Percentiles rank a stretch among this genome's conserved stretches.
These are phyloP conservation scores for Drosophila kikkawai DNA, from an alignment of 1,140 invertebrate genomes.

Conservation along the genomic window DNA sequence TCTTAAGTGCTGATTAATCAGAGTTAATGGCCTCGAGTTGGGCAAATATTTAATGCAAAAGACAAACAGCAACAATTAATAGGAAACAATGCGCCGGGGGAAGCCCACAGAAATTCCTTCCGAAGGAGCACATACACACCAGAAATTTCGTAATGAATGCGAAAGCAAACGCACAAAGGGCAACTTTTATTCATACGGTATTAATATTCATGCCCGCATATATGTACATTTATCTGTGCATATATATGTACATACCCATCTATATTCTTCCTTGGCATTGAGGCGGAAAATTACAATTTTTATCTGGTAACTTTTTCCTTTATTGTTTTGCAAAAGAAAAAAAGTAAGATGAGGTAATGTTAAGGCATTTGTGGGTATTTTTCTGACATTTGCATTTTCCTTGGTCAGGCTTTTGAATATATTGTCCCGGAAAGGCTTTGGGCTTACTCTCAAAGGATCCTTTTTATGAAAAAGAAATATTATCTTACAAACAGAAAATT, in stretches of 20 bases:
- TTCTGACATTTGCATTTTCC: neutral
- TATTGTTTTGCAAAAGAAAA: slow-evolving; percentile 51
- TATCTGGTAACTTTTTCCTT: slow-evolving; percentile 52
- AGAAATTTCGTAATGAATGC: slow-evolving; percentile 53
- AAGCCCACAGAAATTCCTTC: slow-evolving; percentile 39
- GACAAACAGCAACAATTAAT: slow-evolving; percentile 59
- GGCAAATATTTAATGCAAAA: slow-evolving; percentile 44
- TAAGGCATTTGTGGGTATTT: neutral
- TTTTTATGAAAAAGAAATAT: neutral
- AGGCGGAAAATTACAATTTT: slow-evolving; percentile 72
- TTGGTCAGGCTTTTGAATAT: slow-evolving; percentile 1
- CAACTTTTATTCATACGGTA: slow-evolving; percentile 71
- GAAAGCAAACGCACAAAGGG: slow-evolving; percentile 45
- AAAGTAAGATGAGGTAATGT: slow-evolving; percentile 1
- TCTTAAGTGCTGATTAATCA: slow-evolving; percentile 75
- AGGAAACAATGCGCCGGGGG: slow-evolving; percentile 43
- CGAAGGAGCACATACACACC: slow-evolving; percentile 1
- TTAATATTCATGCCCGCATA: slow-evolving; percentile 67
- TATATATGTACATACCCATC: slow-evolving; percentile 1
- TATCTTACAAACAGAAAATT: neutral
- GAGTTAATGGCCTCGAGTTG: slow-evolving; percentile 56
- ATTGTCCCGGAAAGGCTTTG: neutral
- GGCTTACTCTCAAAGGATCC: neutral
- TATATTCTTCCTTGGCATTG: slow-evolving; percentile 11
- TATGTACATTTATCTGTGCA: neutral